Percentiles rank a stretch among this genome's conserved stretches.
phyloP scores from a whole-genome alignment of 2,888 invertebrate genomes.

The Himalopsyche tibetana region DNA sequence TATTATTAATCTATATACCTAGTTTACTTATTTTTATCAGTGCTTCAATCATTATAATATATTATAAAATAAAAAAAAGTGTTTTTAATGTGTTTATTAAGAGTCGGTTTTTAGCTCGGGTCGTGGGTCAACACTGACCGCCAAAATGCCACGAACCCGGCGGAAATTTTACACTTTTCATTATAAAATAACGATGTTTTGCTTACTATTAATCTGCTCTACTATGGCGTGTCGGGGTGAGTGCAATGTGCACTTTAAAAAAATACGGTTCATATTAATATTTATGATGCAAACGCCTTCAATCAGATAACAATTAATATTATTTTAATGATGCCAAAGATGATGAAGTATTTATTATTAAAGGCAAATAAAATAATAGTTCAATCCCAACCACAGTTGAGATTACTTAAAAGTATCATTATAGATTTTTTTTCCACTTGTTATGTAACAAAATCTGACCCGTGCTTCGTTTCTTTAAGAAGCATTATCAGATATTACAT shows the following conservation, averaged over 20 bases:
- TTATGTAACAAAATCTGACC: no score
- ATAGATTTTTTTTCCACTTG: no score
- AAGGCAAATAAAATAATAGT: no score
- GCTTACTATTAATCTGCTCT: not conserved
- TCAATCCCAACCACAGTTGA: no score
- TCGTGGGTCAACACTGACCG: not conserved
- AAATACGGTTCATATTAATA: not conserved
- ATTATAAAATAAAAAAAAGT: not conserved
- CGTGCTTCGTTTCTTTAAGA: no score
- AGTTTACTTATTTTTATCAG: not conserved
- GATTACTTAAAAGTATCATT: no score
- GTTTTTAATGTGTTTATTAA: conserved; percentile 1
- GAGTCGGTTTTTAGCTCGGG: not conserved
- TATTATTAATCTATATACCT: not conserved
- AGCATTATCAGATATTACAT: no score
- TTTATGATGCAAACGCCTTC: conserved; percentile 3
- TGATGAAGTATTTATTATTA: no score
- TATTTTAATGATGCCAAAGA: no score
- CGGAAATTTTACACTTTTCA: conserved; percentile 2
- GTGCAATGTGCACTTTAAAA: conserved; percentile 10
- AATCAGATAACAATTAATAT: not conserved
- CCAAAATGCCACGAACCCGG: not conserved
- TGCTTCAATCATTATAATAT: not conserved
- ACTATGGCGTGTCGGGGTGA: not conserved
- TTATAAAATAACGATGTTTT: not conserved